Percentiles rank a stretch among this genome's conserved stretches.
phyloP scores from a whole-genome alignment of 2,888 invertebrate species.

The Acheta domesticus region DNA sequence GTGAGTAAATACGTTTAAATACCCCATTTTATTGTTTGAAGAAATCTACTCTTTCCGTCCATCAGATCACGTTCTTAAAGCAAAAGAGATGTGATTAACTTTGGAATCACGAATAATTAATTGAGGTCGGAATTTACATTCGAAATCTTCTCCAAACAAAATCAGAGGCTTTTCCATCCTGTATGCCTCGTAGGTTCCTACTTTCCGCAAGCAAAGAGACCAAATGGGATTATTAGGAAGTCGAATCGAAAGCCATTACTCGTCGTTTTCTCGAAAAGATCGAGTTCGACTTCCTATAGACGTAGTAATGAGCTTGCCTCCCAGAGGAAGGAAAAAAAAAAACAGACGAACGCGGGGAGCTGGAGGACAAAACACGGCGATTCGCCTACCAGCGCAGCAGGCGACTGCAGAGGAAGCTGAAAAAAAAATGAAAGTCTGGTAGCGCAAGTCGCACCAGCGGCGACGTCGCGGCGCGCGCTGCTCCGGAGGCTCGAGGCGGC shows the following conservation, averaged over 20 bases:
- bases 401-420: neutral
- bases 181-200: neutral
- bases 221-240: slow-evolving; percentile 18
- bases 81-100: neutral
- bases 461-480: neutral
- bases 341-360: neutral
- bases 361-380: neutral
- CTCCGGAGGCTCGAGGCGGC: neutral
- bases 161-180: neutral
- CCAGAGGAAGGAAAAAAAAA: neutral
- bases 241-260: slow-evolving; percentile 18
- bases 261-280: neutral
- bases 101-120: neutral
- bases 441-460: neutral
- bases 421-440: neutral
- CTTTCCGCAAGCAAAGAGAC: neutral
- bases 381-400: neutral
- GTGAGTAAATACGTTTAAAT: too few relatives aligned
- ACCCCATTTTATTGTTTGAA: too few relatives aligned
- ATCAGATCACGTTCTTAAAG: too few relatives aligned
- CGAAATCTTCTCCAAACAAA: slow-evolving; percentile 7
- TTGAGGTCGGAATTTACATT: neutral
- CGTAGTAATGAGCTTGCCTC: slow-evolving; percentile 7
- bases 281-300: neutral
- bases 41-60: too few relatives aligned